phyloP scores from a whole-genome alignment of 2,888 invertebrate genomes.

The Cataglyphis cursor region DNA sequence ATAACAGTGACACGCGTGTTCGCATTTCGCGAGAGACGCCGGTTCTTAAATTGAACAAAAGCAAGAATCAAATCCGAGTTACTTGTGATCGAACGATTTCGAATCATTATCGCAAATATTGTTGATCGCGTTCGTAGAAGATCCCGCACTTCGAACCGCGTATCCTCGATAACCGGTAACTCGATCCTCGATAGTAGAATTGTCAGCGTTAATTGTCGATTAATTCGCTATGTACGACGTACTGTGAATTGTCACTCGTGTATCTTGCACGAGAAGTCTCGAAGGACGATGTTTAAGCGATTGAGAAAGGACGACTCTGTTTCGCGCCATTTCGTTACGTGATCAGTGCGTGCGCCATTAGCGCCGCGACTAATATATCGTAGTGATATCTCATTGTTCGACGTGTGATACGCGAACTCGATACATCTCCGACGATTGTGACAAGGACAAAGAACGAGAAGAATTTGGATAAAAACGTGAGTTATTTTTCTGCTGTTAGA shows the following conservation, averaged over 20 bases:
- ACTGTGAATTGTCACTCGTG: neutral
- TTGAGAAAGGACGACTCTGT: neutral
- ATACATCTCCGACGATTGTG: neutral
- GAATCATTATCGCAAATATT: neutral
- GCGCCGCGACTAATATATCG: neutral
- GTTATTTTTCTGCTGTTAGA: neutral
- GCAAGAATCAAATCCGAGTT: slow-evolving; percentile 11
- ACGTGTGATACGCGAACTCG: neutral
- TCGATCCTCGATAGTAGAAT: neutral
- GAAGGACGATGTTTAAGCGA: slow-evolving; percentile 15
- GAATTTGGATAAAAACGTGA: neutral
- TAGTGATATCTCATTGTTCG: neutral
- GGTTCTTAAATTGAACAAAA: neutral
- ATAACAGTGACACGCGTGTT: slow-evolving; percentile 28
- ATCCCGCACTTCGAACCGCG: neutral
- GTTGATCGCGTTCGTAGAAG: neutral
- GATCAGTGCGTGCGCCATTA: neutral
- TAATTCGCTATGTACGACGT: slow-evolving; percentile 1
- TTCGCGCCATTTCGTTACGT: slow-evolving; percentile 1
- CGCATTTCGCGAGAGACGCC: slow-evolving; percentile 6
- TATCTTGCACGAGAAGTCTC: neutral
- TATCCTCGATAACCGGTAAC: neutral
- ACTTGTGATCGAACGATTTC: slow-evolving; percentile 12
- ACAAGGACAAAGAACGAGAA: neutral
- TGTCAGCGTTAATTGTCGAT: neutral